Conservation (phyloP, 1,140 invertebrate species). For the Aphis craccivora region DNA sequence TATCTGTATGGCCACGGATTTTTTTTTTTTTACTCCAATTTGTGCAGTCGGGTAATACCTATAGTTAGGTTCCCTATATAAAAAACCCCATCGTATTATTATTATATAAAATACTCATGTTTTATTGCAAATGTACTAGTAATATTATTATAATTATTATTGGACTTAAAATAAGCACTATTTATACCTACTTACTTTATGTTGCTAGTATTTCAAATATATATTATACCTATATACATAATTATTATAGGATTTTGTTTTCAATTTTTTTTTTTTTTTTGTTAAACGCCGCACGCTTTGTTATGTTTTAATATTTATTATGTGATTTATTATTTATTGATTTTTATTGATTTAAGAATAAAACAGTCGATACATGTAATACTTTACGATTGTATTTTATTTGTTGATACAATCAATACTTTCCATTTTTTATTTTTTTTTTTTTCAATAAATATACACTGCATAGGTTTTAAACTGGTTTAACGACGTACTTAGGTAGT, state of each 20-base stretch:
- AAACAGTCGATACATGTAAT: not conserved
- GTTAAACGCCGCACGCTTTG: not conserved
- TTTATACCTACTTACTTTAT: slow-evolving; percentile 9
- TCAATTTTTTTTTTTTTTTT: not conserved
- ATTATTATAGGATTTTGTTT: not conserved
- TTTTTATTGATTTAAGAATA: slow-evolving; percentile 31
- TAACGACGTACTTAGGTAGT: not conserved
- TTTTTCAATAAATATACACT: not conserved
- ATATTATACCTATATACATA: not conserved
- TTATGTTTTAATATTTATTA: slow-evolving; percentile 3
- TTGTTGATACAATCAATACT: slow-evolving; percentile 18
- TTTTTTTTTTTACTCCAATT: not conserved
- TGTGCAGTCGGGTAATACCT: not conserved
- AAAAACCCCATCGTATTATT: not conserved
- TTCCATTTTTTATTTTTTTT: not conserved
- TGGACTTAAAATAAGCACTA: not conserved
- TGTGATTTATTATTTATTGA: not conserved
- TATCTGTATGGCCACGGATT: not conserved
- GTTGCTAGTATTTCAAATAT: not conserved
- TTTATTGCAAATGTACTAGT: not conserved
- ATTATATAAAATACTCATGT: not conserved
- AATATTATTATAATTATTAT: not conserved
- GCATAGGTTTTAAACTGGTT: not conserved
- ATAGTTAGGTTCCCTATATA: not conserved
- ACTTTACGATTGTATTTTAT: not conserved